Evolutionary conservation across 2,113 vertebrate species (phyloP).

Genomic region (Colinus virginianus): DNA sequence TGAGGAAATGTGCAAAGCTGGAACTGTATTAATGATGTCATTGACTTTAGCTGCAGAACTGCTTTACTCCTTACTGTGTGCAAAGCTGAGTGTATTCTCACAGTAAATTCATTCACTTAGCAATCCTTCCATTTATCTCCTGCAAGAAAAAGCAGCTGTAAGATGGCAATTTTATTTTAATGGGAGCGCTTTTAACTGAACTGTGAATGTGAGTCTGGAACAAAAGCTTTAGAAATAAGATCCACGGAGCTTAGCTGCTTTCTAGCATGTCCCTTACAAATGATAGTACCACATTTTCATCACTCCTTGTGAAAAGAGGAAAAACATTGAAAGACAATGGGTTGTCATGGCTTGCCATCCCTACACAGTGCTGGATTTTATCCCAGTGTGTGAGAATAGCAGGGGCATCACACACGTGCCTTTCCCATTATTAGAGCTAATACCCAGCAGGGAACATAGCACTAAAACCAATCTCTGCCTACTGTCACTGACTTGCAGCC

Average conservation of each 20-base stretch:
- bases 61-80: neutral
- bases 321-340: neutral
- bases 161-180: neutral
- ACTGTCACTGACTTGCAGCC: constrained; percentile 63
- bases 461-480: constrained; percentile 37
- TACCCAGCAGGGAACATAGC: constrained; percentile 70
- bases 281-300: neutral
- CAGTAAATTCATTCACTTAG: neutral
- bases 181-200: neutral
- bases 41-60: constrained; percentile 28
- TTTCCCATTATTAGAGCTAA: constrained; percentile 59
- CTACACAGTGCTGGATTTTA: constrained; percentile 14
- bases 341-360: constrained; percentile 51
- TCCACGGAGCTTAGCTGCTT: neutral
- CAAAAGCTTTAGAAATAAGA: neutral
- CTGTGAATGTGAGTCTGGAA: neutral
- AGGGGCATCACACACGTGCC: constrained; percentile 68
- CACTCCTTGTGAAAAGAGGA: neutral
- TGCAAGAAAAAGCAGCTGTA: neutral
- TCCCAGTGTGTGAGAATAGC: constrained; percentile 45
- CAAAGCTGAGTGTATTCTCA: neutral
- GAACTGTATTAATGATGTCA: neutral
- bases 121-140: neutral
- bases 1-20: neutral
- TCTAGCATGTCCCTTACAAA: constrained; percentile 18